phyloP scores from a whole-genome alignment of 2,797 vertebrate species.

The Lophotriccus pileatus region DNA sequence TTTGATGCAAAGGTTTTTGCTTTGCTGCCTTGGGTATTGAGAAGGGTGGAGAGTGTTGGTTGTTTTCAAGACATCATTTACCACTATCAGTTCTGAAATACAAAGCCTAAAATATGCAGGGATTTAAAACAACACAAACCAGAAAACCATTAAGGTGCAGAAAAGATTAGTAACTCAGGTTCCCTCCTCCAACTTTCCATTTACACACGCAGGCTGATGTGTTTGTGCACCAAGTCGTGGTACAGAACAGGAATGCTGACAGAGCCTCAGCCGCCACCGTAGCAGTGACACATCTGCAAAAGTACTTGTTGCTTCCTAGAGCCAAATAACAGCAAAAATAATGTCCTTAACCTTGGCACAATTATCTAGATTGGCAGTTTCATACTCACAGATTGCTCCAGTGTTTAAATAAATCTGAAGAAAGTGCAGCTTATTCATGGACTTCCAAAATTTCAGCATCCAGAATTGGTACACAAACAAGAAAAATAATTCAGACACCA shows the following conservation, averaged over 20 bases:
- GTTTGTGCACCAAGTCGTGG: not conserved
- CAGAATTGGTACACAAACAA: not conserved
- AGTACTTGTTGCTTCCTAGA: not conserved
- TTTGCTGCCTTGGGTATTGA: not conserved
- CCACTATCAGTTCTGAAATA: not conserved
- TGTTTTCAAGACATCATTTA: not conserved
- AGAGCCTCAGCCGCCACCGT: not conserved
- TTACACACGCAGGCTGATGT: not conserved
- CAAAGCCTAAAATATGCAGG: not conserved
- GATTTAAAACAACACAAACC: not conserved
- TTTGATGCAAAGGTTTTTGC: not conserved
- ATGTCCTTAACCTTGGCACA: not conserved
- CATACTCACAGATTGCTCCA: not conserved
- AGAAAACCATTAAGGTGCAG: not conserved
- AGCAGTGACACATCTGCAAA: not conserved
- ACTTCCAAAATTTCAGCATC: not conserved
- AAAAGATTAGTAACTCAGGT: not conserved
- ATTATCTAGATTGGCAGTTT: not conserved
- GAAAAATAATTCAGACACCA: not conserved
- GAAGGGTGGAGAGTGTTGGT: not conserved
- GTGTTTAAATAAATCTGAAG: not conserved
- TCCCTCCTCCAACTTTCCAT: not conserved
- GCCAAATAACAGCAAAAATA: not conserved
- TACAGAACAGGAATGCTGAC: not conserved
- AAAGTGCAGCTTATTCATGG: not conserved